These are phyloP conservation scores for Mesodorylaimus sp. DNA, from an alignment of 2,888 invertebrate genomes.

Conservation along the genomic window DNA sequence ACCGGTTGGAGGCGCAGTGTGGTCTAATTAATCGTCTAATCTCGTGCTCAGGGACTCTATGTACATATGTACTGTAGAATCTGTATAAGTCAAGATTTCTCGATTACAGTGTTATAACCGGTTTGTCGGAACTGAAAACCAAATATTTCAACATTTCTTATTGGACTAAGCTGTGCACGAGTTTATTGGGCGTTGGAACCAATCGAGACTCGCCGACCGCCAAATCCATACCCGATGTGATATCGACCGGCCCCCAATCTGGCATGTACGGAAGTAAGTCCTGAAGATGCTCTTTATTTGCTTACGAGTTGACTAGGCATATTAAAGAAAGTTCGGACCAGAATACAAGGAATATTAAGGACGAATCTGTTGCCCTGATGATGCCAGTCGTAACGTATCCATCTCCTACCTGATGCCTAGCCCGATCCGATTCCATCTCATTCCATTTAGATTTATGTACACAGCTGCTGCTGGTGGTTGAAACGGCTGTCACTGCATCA, in stretches of 20 bases:
- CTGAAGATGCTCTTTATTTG: not conserved
- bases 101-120: conserved; percentile 1
- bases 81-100: not conserved
- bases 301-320: not conserved
- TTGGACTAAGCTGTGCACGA: not conserved
- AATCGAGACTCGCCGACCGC: not conserved
- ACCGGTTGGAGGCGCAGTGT: too few relatives aligned
- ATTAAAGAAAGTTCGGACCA: not conserved
- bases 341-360: not conserved
- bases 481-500: too few relatives aligned
- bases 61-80: not conserved
- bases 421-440: too few relatives aligned
- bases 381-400: too few relatives aligned
- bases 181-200: not conserved
- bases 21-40: too few relatives aligned
- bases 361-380: too few relatives aligned
- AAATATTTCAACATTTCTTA: not conserved
- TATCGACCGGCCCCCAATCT: not conserved
- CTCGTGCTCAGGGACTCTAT: too few relatives aligned
- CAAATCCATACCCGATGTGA: not conserved
- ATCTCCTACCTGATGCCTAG: too few relatives aligned
- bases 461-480: too few relatives aligned
- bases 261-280: not conserved
- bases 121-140: not conserved
- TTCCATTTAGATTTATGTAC: too few relatives aligned